phyloP scores from a whole-genome alignment of 2,888 invertebrate genomes.

The Aethes cnicana region DNA sequence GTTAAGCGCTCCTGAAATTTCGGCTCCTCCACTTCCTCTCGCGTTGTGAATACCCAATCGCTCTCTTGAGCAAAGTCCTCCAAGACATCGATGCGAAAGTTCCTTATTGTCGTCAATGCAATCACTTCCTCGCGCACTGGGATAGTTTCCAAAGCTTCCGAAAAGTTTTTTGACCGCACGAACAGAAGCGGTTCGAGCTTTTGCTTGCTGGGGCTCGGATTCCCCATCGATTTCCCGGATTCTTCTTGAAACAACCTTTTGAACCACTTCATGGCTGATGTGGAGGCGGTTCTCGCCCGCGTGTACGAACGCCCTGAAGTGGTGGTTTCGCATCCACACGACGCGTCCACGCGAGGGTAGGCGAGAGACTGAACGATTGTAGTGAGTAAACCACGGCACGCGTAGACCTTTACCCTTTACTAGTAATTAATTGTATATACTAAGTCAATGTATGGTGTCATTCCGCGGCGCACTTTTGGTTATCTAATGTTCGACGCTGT shows the following conservation, averaged over 20 bases:
- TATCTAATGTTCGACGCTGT: slow-evolving; percentile 55
- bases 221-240: slow-evolving; percentile 67
- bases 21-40: slow-evolving; percentile 59
- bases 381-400: slow-evolving; percentile 64
- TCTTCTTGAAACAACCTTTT: slow-evolving; percentile 84
- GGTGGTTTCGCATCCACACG: slow-evolving; percentile 83
- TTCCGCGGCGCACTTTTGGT: slow-evolving; percentile 19
- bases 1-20: slow-evolving; percentile 59
- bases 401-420: slow-evolving; percentile 75
- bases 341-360: slow-evolving; percentile 44
- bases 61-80: slow-evolving; percentile 65
- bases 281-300: slow-evolving; percentile 84
- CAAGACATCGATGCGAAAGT: slow-evolving; percentile 61
- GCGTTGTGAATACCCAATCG: slow-evolving; percentile 67
- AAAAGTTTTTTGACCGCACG: slow-evolving; percentile 33
- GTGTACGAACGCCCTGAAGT: slow-evolving; percentile 83
- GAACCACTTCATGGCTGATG: slow-evolving; percentile 85
- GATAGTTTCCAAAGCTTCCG: slow-evolving; percentile 39
- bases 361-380: slow-evolving; percentile 50
- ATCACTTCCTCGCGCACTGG: slow-evolving; percentile 51
- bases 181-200: slow-evolving; percentile 45
- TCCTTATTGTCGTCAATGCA: slow-evolving; percentile 66
- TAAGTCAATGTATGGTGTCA: slow-evolving; percentile 56
- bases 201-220: slow-evolving; percentile 7
- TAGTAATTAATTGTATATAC: slow-evolving; percentile 71